Base-by-base conservation (phyloP, 2,888 invertebrate genomes). In the Toxonevra muliebris region DNA sequence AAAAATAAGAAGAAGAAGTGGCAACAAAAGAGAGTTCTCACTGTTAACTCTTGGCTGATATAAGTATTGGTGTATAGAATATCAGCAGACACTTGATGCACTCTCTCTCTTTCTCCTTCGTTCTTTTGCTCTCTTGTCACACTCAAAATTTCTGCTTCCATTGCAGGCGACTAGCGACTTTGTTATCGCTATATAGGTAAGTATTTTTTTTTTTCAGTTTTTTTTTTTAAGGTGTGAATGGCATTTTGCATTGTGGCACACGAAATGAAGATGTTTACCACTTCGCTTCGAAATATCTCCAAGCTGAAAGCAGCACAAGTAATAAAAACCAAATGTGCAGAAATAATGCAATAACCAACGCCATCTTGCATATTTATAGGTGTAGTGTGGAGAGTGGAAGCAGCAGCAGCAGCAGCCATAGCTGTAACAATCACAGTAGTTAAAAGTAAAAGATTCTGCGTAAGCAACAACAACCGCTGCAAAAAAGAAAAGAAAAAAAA, bases 321-420 rank as follows among this genome's bases (percentile, higher is more conserved):
- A 72, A 52, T 50, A 66, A 63, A 57, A 71, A 69, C 63, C 52
- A 71, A 69, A 65, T 65, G 54, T 65, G 65, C 55, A 69, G 68
- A 65, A 69, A 69, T 65, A 66, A 65, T 64, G 64, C 68, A 64
- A 73, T 69, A 68, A 30, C 69, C 68, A 69, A 68, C 71, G 71
- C 73, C 73, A 73, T 73, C 73, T 73, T 73, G 73, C 71, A 73
- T 68, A 71, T 69, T 71, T 71, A 69, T 68, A 73, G 68, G 71
- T 41, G 53, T 62, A 43, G 12, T 65, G 65, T 61, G 52, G 58
- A 65, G n/a, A 41, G 30, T 30, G 2, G 7, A 2, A 30, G 7
- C 19, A 20, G 61, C 58, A 45, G 15, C 40, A 45, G 52, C 40
- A 52, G 13, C 8, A 61, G 8, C 15, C 8, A 20, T 13, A 43